phyloP scores from a whole-genome alignment of 1,140 invertebrate species.

The Ceratosolen solmsi region DNA sequence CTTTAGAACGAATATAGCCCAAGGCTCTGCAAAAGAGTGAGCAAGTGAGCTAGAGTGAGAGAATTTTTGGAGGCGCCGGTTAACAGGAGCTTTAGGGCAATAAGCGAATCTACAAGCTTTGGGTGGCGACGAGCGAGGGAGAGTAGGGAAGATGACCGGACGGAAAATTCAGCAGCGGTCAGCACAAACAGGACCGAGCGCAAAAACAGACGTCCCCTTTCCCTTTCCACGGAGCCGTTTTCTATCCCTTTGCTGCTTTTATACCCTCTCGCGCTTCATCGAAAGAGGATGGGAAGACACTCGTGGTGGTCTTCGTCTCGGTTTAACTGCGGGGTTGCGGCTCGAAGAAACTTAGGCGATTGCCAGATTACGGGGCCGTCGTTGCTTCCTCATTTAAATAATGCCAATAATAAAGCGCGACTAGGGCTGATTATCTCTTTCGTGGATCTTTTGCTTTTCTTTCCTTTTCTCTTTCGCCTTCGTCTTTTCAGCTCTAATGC shows the following conservation, averaged over 20 bases:
- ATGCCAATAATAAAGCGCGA: slow-evolving; percentile 67
- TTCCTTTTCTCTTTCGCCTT: background rate
- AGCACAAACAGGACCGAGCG: slow-evolving; percentile 68
- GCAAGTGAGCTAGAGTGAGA: slow-evolving; percentile 22
- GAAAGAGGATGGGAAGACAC: background rate
- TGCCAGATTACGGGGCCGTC: slow-evolving; percentile 67
- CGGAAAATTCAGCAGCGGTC: slow-evolving; percentile 69
- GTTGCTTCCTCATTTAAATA: slow-evolving; percentile 67
- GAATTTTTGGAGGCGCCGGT: slow-evolving; percentile 55
- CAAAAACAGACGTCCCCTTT: slow-evolving; percentile 65
- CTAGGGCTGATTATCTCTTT: slow-evolving; percentile 46
- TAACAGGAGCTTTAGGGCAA: slow-evolving; percentile 70
- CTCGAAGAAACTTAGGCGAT: slow-evolving; percentile 58
- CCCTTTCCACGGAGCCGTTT: slow-evolving; percentile 27
- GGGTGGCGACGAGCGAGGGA: slow-evolving; percentile 64
- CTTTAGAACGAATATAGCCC: background rate
- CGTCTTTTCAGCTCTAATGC: background rate
- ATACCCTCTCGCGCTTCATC: slow-evolving; percentile 36
- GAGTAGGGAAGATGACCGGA: slow-evolving; percentile 62
- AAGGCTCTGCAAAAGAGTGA: slow-evolving; percentile 38
- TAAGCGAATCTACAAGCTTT: slow-evolving; percentile 71
- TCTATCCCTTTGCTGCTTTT: slow-evolving; percentile 33
- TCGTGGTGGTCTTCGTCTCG: slow-evolving; percentile 1
- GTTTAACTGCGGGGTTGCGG: slow-evolving; percentile 20
- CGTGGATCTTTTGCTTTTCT: slow-evolving; percentile 30